Evolutionary conservation across 2,888 invertebrate genomes (phyloP), one percentile per base, ranked within the genome.

Genomic region (Nezara viridula): DNA sequence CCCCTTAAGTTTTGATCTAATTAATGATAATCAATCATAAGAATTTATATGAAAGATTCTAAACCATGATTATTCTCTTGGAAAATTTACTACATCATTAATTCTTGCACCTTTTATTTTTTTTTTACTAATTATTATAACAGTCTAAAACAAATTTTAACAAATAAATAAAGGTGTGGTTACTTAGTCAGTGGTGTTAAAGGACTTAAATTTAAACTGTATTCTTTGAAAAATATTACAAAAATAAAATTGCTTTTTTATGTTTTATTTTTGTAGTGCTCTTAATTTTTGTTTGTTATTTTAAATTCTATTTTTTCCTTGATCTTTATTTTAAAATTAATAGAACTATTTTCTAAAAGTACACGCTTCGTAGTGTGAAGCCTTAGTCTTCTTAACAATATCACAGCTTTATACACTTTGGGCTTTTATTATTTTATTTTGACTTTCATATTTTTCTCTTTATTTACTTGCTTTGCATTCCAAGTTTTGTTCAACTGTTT

Each of bases 401-500:
- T 88, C 60, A 88, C 88, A 44, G 88, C 88, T 88, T 88, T 73
- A 88, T 66, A 66, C 40, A 66, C 88, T 66, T 88, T 88, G 88
- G 88, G 88, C 88, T 88, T 49, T 87, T 27, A 66, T 88, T 86
- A 66, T 88, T 73, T 88, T 55, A 60, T 88, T 88, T 73, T 88
- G 37, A 44, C 52, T 88, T 66, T 66, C 27, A 73, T 88, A 66
- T 88, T 55, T 86, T 66, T 73, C 47, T 88, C 60, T 88, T 88
- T 55, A 86, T 86, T 49, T 86, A 86, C 47, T 55, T 88, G 88
- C 88, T 88, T 88, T 88, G 66, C 66, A 66, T 88, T 88, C 47
- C 44, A 73, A 88, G 88, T 88, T 88, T 88, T 88, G 88, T 88
- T 88, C 88, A 88, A 73, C 88, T 88, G 88, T 47, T 73, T 37